Conservation (phyloP, 2,888 invertebrate species). For the Pterostichus niger region DNA sequence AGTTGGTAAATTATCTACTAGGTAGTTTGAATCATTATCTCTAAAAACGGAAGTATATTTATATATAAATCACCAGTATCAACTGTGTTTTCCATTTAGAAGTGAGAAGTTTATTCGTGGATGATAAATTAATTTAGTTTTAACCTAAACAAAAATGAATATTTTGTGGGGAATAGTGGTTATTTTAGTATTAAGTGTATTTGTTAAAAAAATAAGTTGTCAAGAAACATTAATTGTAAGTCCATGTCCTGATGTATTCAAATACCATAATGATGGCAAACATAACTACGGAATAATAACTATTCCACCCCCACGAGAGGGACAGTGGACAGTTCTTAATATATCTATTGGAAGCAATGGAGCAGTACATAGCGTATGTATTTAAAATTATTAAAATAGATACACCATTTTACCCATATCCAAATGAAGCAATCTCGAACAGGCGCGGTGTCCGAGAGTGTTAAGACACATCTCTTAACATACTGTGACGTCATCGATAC, state of each 20-base stretch:
- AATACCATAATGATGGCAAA: not conserved
- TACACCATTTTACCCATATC: too few species aligned
- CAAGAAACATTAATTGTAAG: not conserved
- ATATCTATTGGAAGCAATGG: conserved; percentile 1
- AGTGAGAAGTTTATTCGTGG: not conserved
- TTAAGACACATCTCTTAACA: too few species aligned
- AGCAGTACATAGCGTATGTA: not conserved
- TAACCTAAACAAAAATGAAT: not conserved
- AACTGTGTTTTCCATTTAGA: not conserved
- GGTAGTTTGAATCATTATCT: conserved; percentile 16
- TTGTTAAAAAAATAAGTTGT: not conserved
- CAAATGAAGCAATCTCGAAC: too few species aligned
- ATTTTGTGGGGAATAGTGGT: not conserved
- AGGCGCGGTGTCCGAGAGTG: too few species aligned
- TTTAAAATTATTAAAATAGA: not conserved
- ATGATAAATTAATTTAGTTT: not conserved
- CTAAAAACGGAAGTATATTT: not conserved
- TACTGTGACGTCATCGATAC: too few species aligned
- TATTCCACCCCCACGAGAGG: not conserved
- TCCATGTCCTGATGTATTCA: not conserved
- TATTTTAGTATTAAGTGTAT: not conserved
- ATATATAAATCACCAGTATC: not conserved
- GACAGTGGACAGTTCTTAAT: not conserved
- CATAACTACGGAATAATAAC: not conserved
- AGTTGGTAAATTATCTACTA: not conserved